Evolutionary conservation across 1,140 invertebrate species (phyloP), one percentile per base, ranked within the genome.

Genomic region (Helicoverpa armigera): DNA sequence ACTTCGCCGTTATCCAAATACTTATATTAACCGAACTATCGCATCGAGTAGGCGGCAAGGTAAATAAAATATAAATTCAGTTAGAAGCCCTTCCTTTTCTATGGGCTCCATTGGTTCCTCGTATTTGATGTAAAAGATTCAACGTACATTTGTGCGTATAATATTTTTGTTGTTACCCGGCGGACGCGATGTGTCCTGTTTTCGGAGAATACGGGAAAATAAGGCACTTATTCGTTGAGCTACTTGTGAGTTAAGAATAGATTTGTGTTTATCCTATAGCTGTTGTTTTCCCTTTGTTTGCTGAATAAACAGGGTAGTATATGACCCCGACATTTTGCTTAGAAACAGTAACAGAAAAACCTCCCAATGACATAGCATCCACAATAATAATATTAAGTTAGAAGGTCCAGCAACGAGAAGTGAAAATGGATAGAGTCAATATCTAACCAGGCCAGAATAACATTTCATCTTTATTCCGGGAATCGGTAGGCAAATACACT

Each of bases 21-120:
- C 72, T 70, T 74, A 74, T 74, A 60, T 60, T 74, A 75, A 75
- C 73, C 73, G 56, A 75, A 75, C 73, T 75, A 75, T 58, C 73
- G 53, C 10, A 77, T 77, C 60, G 61, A 65, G 75, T 65, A 67
- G 60, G 70, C 53, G 54, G 48, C 23, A 65, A 77, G 43, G 61
- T 65, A 77, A 77, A 65, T 77, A 65, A 65, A 65, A 65, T 77
- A 77, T 65, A 77, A 65, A 77, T 77, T 77, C 50, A 54, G 43
- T 77, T 65, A 77, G 61, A 54, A 31, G 48, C 61, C 75, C 61
- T 77, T 48, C 61, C 43, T 14, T 77, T 77, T 77, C 18, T 67
- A 77, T 4, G 75, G 50, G 61, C 51, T 77, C 61, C 29, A 61
- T 53, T 23, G 60, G 29, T 51, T 54, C 43, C 35, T 65, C 16